Evolutionary conservation across 2,113 vertebrate species (phyloP), one percentile per base, ranked within the genome.

Genomic region (Lepisosteus osseus): DNA sequence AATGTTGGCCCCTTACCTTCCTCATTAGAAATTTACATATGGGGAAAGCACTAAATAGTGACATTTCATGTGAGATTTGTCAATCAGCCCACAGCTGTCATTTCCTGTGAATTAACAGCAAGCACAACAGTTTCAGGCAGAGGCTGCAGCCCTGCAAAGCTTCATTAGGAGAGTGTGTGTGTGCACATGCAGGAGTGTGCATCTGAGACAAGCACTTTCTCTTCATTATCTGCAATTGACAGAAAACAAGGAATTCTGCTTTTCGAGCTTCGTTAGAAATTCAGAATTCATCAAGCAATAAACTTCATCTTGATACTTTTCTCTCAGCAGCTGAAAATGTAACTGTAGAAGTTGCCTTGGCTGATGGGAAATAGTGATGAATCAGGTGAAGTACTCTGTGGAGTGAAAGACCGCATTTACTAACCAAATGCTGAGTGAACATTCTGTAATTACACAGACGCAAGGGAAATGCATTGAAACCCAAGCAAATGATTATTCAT

Each of bases 301-400:
- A 51, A 51, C 47, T 51, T 51, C 9, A 51, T 51, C 9, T 51
- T 51, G 29, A 29, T 29, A 51, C 9, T 51, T 51, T 51, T 51
- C 9, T 51, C 47, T 51, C 47, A 51, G 9, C 47, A 51, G 9
- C 47, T 9, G 29, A 29, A 29, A 29, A 29, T 29, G 5, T 51
- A 59, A 59, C 57, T 59, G 57, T 13, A 59, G 14, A 59, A 13
- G 57, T 59, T 59, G 4, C 57, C 57, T 15, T 59, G 47, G 1
- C 7, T 68, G 51, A 68, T 54, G 14, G 51, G 15, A 68, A 68
- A 68, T 6, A 51, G n/a, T 54, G 66, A 55, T 29, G 29, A 54
- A 12, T 68, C 17, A 41, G 66, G n/a, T 17, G 65, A 59, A 59
- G 3, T 13, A 40, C 14, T 54, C 65, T 7, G 14, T 51, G 45